phyloP scores from a whole-genome alignment of 2,888 invertebrate genomes.

The Athrips mouffetella region DNA sequence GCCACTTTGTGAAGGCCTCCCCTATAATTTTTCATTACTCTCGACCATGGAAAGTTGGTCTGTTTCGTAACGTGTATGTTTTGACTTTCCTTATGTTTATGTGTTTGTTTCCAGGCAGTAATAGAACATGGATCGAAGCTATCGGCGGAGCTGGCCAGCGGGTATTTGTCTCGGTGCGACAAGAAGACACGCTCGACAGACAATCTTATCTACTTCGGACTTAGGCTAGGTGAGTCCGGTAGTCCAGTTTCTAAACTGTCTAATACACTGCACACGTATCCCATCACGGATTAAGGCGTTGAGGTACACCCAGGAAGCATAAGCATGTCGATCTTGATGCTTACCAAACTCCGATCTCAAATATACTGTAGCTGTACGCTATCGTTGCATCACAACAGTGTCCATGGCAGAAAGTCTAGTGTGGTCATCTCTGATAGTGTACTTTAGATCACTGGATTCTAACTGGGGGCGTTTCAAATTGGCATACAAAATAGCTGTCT shows the following conservation, averaged over 20 bases:
- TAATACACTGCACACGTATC: not conserved
- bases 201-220: slow-evolving; percentile 81
- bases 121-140: slow-evolving; percentile 67
- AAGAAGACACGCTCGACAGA: slow-evolving; percentile 35
- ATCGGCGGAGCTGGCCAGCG: slow-evolving; percentile 51
- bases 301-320: no score
- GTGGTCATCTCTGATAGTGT: no score
- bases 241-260: not conserved
- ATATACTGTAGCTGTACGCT: no score
- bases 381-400: no score
- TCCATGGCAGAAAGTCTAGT: no score
- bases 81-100: not conserved
- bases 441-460: no score
- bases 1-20: no score
- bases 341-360: no score
- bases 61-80: not conserved
- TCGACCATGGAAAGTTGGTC: not conserved
- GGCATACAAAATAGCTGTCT: no score
- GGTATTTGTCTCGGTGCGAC: slow-evolving; percentile 52
- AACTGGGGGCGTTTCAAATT: no score
- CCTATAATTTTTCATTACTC: no score
- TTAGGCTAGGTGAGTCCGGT: slow-evolving; percentile 66
- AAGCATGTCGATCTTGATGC: no score
- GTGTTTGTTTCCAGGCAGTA: slow-evolving; percentile 51
- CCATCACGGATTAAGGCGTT: not conserved